phyloP scores from a whole-genome alignment of 2,113 vertebrate species.

The Pachycephala philippinensis region DNA sequence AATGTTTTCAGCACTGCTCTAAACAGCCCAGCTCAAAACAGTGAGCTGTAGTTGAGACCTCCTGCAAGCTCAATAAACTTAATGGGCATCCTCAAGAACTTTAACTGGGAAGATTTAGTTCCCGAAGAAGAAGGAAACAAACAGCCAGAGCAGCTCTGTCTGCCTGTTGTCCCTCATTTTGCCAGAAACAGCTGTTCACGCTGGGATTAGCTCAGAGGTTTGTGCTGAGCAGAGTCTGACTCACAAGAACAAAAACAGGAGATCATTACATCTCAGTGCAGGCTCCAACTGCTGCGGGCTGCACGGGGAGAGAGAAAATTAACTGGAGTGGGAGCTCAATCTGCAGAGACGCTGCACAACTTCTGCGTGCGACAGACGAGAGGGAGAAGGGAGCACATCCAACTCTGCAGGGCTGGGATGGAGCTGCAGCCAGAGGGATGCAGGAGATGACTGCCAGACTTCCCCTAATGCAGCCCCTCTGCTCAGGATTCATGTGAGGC shows the following conservation, averaged over 20 bases:
- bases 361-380: neutral
- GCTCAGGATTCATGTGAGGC: neutral
- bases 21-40: conserved; percentile 28
- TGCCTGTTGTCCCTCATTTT: conserved; percentile 34
- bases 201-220: conserved; percentile 36
- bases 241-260: conserved; percentile 38
- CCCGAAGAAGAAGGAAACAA: neutral
- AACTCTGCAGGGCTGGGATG: neutral
- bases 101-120: conserved; percentile 57
- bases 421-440: neutral
- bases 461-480: neutral
- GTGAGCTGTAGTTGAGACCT: conserved; percentile 51
- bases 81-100: conserved; percentile 50
- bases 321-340: neutral
- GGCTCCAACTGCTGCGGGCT: conserved; percentile 41
- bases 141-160: neutral
- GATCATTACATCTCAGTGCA: conserved; percentile 19
- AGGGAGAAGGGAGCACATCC: neutral
- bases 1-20: neutral
- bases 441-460: neutral
- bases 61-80: conserved; percentile 50
- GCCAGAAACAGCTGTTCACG: conserved; percentile 48
- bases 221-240: conserved; percentile 15
- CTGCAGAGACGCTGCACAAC: neutral
- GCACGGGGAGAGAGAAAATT: conserved; percentile 28